Conservation (phyloP, 2,888 invertebrate genomes). For the Eledona agricola region DNA sequence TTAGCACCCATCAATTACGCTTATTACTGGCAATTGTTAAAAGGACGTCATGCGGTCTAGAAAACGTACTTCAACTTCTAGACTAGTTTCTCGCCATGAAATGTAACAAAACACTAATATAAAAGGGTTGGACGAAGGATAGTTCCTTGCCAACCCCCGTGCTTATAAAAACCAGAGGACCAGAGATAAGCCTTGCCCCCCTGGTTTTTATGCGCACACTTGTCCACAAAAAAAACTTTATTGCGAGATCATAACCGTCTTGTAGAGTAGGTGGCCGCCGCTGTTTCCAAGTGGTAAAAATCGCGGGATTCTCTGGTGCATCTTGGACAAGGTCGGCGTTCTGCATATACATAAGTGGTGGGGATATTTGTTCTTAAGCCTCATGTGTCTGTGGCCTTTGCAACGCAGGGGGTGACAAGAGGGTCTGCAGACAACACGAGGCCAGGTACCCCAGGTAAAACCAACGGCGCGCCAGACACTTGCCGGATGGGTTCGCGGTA, state of each 20-base stretch:
- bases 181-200: slow-evolving; percentile 29
- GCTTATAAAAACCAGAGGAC: slow-evolving; percentile 16
- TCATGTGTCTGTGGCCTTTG: slow-evolving; percentile 43
- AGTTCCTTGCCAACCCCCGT: slow-evolving; percentile 27
- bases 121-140: slow-evolving; percentile 42
- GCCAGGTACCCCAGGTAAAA: slow-evolving; percentile 51
- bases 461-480: slow-evolving; percentile 53
- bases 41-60: slow-evolving; percentile 42
- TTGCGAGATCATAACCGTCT: slow-evolving; percentile 1
- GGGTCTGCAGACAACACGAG: slow-evolving; percentile 48
- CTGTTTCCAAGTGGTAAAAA: slow-evolving; percentile 24
- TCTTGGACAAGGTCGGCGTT: slow-evolving; percentile 34
- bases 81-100: slow-evolving; percentile 35
- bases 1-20: slow-evolving; percentile 47
- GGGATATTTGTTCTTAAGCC: slow-evolving; percentile 28
- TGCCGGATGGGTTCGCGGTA: slow-evolving; percentile 50
- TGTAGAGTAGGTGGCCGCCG: no score
- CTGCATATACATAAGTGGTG: slow-evolving; percentile 31
- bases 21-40: slow-evolving; percentile 50
- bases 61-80: slow-evolving; percentile 31
- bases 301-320: slow-evolving; percentile 33
- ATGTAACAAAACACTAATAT: slow-evolving; percentile 42
- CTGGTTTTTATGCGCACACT: slow-evolving; percentile 23
- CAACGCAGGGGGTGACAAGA: slow-evolving; percentile 46
- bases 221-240: slow-evolving; percentile 16